Evolutionary conservation across 2,797 vertebrate genomes (phyloP), one percentile per base, ranked within the genome.

Genomic region (Cyclura pinguis): DNA sequence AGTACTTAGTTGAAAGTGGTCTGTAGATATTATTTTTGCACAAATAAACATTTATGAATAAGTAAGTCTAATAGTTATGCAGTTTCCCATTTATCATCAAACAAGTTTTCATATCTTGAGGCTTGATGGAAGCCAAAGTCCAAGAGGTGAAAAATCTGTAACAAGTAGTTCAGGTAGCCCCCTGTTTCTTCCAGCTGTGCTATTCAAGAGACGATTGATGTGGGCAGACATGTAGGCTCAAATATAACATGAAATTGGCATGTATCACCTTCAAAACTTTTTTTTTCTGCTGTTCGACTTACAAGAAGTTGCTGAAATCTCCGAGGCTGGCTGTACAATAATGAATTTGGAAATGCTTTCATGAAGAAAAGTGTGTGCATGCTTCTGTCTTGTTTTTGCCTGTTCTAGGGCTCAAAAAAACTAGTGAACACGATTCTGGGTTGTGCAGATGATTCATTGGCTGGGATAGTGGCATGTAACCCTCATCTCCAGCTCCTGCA

Each of bases 401-500:
- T 0, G 42, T 88, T 0, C 0, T 93, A 98, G 98, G 93, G 92
- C 72, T 97, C 97, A 88, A 98, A 96, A 95, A 99, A 99, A 93
- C 92, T 99, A 95, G 91, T 99, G 87, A 98, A 98, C 91, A 98
- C 98, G 0, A 97, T 96, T 80, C 95, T 97, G 0, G 4, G 85
- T 93, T 99, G 98, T 59, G 99, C 98, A 1, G 98, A 99, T 0
- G 98, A 99, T 1, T 97, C 98, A 0, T 89, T 99, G 57, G 93
- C 96, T 0, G 99, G 98, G 76, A 92, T 98, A 0, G 98, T 98
- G 89, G 96, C 98, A 88, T 97, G 97, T 88, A 89, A 95, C 80
- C 95, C 97, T 0, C 93, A 94, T 16, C 97, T 99, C 0, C 95
- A 96, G 90, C 95, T 98, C 16, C 96, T 99, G 27, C 95, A 90